phyloP scores from a whole-genome alignment of 2,888 invertebrate species.

The Cataglyphis altisquamis region DNA sequence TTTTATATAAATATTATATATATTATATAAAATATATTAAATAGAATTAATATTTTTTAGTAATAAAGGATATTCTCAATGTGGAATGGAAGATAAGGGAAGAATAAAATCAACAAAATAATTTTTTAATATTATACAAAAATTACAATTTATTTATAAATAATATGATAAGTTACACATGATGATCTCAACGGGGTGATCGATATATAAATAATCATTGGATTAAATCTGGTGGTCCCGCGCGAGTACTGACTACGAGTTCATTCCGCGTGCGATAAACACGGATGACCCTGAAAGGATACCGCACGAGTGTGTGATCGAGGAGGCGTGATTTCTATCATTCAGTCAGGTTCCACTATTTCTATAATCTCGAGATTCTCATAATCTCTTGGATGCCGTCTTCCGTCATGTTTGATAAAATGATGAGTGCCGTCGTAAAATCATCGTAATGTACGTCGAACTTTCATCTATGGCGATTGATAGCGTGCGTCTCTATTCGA shows the following conservation, averaged over 20 bases:
- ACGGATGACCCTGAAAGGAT: constrained; percentile 62
- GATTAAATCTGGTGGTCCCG: constrained; percentile 71
- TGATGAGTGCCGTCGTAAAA: not conserved
- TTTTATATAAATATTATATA: not conserved
- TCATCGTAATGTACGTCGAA: constrained; percentile 18
- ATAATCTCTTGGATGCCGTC: constrained; percentile 22
- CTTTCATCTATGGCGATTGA: not conserved
- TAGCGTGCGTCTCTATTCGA: constrained; percentile 15
- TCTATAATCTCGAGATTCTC: constrained; percentile 31
- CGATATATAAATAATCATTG: constrained; percentile 78
- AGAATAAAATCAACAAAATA: not conserved
- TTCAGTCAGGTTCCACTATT: constrained; percentile 58
- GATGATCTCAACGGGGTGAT: constrained; percentile 62
- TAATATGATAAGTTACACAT: constrained; percentile 78
- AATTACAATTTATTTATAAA: constrained; percentile 80
- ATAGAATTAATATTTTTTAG: not conserved
- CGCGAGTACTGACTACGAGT: constrained; percentile 73
- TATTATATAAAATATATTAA: not conserved
- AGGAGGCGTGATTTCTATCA: constrained; percentile 64
- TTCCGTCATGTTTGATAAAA: not conserved
- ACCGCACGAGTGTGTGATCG: constrained; percentile 59
- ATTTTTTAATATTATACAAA: constrained; percentile 66
- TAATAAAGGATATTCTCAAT: not conserved
- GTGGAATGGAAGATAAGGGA: not conserved
- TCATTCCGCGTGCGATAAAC: constrained; percentile 56